Base-by-base conservation (phyloP, 1,140 invertebrate species). In the Dreissena polymorpha region DNA sequence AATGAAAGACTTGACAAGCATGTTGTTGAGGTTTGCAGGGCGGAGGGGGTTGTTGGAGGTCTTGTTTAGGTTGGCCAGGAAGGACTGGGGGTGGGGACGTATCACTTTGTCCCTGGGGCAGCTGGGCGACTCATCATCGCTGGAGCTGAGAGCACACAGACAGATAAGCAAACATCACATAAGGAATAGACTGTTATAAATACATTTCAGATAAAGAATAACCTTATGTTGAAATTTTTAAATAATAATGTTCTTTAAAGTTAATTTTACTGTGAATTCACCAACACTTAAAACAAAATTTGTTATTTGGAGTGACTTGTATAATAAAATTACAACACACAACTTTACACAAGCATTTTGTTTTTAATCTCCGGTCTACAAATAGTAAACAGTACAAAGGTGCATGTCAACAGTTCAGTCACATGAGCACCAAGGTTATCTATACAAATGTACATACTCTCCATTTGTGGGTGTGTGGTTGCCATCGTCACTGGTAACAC, bases 1-100 rank as follows among this genome's bases (percentile, higher is more conserved):
- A 21, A 83, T 70, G 25, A 83, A 83, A n/a, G 81, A 83, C n/a
- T 53, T 57, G 12, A 83, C 73, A n/a, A 71, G 50, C 39, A 39
- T 51, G 2, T 63, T 68, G 55, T 70, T 60, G 12, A 70, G 49
- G 29, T 83, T 74, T 3, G 63, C 63, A 18, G 72, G 81, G 12
- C 51, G 14, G 21, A 76, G 27, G 21, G 81, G 64, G 39, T 64
- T 83, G 18, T 69, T 57, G 0, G 78, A 69, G 55, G 50, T 77
- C 49, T 74, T 70, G 63, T 83, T 76, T 8, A 83, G 60, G 13
- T 29, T 68, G 67, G 75, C 71, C 16, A 83, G 65, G 73, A 83
- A 83, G 18, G 81, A 83, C n/a, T 57, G 23, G 13, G 73, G 73
- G 16, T 76, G 25, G 25, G 68, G 79, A 16, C 71, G 49, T 12